These are phyloP conservation scores for Tragulus kanchil DNA, from an alignment of 2,113 vertebrate genomes.

Conservation along the genomic window DNA sequence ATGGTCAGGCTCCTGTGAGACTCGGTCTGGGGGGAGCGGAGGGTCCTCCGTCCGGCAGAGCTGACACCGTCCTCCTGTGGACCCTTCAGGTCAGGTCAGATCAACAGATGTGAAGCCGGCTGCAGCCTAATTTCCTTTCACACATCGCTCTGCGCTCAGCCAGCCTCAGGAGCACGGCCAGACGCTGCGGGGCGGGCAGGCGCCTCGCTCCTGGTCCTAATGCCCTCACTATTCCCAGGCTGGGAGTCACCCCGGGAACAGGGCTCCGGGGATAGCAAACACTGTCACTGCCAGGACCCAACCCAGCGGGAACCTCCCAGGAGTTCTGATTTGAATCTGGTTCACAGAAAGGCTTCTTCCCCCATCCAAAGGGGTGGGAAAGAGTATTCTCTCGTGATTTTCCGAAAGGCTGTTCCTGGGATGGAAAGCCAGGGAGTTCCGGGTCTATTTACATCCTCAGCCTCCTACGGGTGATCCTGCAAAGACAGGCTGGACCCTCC, in stretches of 20 bases:
- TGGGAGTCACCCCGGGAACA: conserved; percentile 75
- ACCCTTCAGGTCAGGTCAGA: conserved; percentile 85
- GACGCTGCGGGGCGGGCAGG: conserved; percentile 79
- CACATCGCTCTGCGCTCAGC: conserved; percentile 84
- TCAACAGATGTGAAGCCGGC: conserved; percentile 89
- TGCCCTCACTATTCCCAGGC: conserved; percentile 87
- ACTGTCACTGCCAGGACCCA: conserved; percentile 8
- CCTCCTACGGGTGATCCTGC: neutral
- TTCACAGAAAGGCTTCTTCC: conserved; percentile 60
- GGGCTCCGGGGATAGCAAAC: conserved; percentile 72
- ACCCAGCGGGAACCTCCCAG: conserved; percentile 47
- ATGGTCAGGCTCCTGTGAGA: conserved; percentile 70
- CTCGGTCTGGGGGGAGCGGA: conserved; percentile 59
- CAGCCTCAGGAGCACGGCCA: conserved; percentile 85
- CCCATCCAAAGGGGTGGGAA: neutral
- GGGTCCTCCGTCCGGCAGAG: conserved; percentile 68
- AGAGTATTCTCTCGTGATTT: neutral
- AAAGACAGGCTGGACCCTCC: neutral
- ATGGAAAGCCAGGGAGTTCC: neutral
- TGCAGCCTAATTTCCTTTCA: conserved; percentile 86
- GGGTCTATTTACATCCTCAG: neutral
- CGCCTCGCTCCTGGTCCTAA: conserved; percentile 89
- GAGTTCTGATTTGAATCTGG: neutral
- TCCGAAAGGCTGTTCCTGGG: neutral
- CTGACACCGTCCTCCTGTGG: conserved; percentile 81